Evolutionary conservation across 2,113 vertebrate genomes (phyloP).

Genomic region (Balaenoptera acutorostrata): DNA sequence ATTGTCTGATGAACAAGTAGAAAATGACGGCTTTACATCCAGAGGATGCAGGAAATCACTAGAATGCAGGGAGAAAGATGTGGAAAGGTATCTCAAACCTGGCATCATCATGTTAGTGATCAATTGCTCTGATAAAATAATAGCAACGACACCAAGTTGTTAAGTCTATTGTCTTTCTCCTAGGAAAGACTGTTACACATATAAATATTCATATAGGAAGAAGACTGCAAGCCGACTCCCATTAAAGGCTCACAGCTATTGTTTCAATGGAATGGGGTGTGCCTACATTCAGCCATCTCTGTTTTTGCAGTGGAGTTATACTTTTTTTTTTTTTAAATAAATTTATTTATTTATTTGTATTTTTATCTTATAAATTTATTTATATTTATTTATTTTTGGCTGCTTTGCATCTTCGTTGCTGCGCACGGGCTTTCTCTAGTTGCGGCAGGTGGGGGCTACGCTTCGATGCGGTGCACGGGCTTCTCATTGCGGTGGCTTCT

Average conservation of each 20-base stretch:
- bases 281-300: not conserved
- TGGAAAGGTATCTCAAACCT: not conserved
- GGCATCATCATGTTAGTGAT: not conserved
- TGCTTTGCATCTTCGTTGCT: too few relatives aligned
- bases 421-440: too few relatives aligned
- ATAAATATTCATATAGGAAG: not conserved
- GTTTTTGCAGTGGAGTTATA: not conserved
- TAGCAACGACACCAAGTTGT: not conserved
- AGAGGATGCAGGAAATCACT: not conserved
- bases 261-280: not conserved
- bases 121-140: not conserved
- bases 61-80: not conserved
- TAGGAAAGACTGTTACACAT: not conserved
- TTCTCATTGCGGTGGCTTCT: too few relatives aligned
- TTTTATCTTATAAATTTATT: too few relatives aligned
- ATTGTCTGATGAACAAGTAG: not conserved
- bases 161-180: not conserved
- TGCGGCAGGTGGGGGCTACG: too few relatives aligned
- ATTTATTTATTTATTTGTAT: too few relatives aligned
- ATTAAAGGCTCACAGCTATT: not conserved
- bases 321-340: too few relatives aligned
- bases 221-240: not conserved
- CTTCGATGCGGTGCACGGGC: too few relatives aligned
- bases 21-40: not conserved
- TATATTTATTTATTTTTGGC: too few relatives aligned